These are phyloP conservation scores for Apamea monoglypha DNA, from an alignment of 2,888 invertebrate genomes.

Conservation along the genomic window DNA sequence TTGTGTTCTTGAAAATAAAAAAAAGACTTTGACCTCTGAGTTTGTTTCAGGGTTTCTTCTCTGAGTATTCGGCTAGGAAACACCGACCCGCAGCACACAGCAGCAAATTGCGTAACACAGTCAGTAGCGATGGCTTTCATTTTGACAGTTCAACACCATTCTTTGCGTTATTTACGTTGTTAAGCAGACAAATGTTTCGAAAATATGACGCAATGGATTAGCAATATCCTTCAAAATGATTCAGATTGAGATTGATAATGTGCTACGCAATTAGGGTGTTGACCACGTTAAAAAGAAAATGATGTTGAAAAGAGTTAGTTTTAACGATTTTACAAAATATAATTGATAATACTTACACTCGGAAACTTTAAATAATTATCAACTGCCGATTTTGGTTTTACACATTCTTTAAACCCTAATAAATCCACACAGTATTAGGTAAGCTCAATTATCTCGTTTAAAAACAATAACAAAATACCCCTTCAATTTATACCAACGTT, in stretches of 20 bases:
- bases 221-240: too few relatives aligned
- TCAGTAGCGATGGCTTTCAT: too few relatives aligned
- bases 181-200: too few relatives aligned
- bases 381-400: not conserved
- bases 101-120: too few relatives aligned
- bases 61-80: not conserved
- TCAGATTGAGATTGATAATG: too few relatives aligned
- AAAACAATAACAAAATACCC: slow-evolving; percentile 20
- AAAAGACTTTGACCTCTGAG: not conserved
- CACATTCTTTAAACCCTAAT: too few relatives aligned
- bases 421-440: not conserved
- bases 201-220: too few relatives aligned
- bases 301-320: not conserved
- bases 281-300: not conserved
- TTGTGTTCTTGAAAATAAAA: not conserved
- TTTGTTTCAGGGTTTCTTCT: not conserved
- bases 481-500: not conserved
- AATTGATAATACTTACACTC: not conserved
- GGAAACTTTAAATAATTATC: too few relatives aligned
- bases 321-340: not conserved
- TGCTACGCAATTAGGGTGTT: too few relatives aligned
- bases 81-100: not conserved
- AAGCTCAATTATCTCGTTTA: not conserved
- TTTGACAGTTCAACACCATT: too few relatives aligned
- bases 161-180: too few relatives aligned